A percentile compares a stretch with the other conserved stretches of the same genome.
phyloP scores from a whole-genome alignment of 2,797 vertebrate genomes.

The Anguilla marmorata region DNA sequence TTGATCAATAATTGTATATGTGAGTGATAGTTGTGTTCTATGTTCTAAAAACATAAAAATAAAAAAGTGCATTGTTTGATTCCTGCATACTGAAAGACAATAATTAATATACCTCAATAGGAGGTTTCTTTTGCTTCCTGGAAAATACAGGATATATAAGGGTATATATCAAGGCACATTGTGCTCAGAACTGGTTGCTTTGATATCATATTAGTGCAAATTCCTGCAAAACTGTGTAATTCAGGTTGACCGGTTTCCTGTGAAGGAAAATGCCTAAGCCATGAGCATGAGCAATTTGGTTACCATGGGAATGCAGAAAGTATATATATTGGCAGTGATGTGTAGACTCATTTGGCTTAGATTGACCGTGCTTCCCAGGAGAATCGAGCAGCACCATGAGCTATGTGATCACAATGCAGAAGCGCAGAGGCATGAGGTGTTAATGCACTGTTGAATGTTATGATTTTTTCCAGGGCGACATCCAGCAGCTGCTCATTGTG shows the following conservation, averaged over 20 bases:
- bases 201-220: neutral
- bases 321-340: neutral
- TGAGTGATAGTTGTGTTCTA: neutral
- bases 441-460: slow-evolving; percentile 23
- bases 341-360: neutral
- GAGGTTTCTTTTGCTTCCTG: no score
- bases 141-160: neutral
- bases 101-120: neutral
- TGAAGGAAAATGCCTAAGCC: neutral
- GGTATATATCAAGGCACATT: neutral
- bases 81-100: neutral
- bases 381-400: neutral
- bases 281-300: neutral
- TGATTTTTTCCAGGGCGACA: slow-evolving; percentile 84
- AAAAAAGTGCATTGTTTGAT: neutral
- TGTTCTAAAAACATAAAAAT: neutral
- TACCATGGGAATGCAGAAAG: neutral
- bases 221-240: neutral
- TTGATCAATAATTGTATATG: neutral
- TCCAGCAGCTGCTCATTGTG: slow-evolving; percentile 93
- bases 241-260: neutral
- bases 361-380: neutral
- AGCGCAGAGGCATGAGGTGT: slow-evolving; percentile 13
- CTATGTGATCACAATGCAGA: slow-evolving; percentile 5
- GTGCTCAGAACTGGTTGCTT: neutral